Base-by-base conservation (phyloP, 2,113 vertebrate species). In the Alosa alosa region DNA sequence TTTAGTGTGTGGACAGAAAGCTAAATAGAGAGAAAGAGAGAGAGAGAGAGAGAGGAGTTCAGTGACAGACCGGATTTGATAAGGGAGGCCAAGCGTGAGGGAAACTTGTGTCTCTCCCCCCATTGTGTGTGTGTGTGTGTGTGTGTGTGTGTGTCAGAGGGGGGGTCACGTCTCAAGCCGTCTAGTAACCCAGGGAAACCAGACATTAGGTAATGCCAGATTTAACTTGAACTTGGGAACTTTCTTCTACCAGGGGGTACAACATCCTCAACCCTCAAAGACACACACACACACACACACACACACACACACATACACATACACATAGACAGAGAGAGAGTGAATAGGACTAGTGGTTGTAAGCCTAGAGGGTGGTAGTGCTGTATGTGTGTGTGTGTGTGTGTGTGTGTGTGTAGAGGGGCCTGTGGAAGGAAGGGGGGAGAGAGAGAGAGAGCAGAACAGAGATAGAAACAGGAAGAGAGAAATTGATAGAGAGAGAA, bases 181-280 rank as follows among this genome's bases (percentile, higher is more conserved):
- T 97, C 96, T 97, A 95, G 96, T 97, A 96, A 96, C 96, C 95
- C 96, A 89, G 95, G 97, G 96, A 96, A 97, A 97, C 96, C 95
- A 97, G 96, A 97, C 96, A 96, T 96, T 96, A 97, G 96, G 96
- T 96, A 96, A 97, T 96, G 96, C 94, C 95, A 96, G 95, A 96
- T 94, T 96, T 95, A 96, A 96, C 96, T 96, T 96, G 95, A 97
- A 96, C 95, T 96, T 94, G 94, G 93, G 94, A 95, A 93, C 68
- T 2, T 44, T 44, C 41, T 44, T 44, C 2, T 44, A 0, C 41
- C 95, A 93, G 93, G 93, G 93, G 90, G 96, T 96, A 94, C 94
- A 93, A 95, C 93, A 94, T 92, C 93, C 55, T 22, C 20, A 60
- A 18, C 55, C 55, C 55, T 6, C 3, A 5, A 60, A 22, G 18